These are phyloP conservation scores for Hozukius guyotensis DNA, from an alignment of 2,797 vertebrate genomes.

Conservation along the genomic window DNA sequence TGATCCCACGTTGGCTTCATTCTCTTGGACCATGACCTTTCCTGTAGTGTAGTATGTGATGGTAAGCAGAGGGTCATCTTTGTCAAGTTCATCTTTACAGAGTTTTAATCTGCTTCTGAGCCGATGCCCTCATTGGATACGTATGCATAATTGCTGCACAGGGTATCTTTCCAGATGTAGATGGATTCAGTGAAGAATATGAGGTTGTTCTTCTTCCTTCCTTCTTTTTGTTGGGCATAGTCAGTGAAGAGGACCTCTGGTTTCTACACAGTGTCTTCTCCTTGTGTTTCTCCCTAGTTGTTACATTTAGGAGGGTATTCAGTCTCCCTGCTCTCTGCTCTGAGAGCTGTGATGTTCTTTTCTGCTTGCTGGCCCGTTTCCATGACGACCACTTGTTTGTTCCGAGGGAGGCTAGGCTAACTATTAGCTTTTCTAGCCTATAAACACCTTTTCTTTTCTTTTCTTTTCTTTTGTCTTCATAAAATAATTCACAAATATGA, in stretches of 20 bases:
- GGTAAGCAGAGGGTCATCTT: neutral
- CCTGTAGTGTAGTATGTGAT: neutral
- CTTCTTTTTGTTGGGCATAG: neutral
- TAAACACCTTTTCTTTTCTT: neutral
- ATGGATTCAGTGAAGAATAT: neutral
- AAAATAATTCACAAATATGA: too few species aligned
- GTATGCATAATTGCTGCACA: neutral
- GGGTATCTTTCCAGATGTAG: neutral
- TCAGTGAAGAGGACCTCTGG: neutral
- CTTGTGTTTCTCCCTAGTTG: neutral
- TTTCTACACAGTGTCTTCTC: neutral
- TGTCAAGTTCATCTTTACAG: neutral
- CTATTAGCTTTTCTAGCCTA: neutral
- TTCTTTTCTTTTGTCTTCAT: neutral
- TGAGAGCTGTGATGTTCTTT: neutral
- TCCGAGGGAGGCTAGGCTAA: neutral
- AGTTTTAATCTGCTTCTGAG: neutral
- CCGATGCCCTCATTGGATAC: neutral
- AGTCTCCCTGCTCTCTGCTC: neutral
- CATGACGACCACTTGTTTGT: neutral
- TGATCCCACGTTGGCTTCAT: neutral
- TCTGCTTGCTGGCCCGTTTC: neutral
- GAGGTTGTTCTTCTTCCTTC: neutral
- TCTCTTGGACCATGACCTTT: neutral
- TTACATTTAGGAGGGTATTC: neutral